These are phyloP conservation scores for Vulpes lagopus DNA, from an alignment of 2,113 vertebrate genomes.

Conservation along the genomic window DNA sequence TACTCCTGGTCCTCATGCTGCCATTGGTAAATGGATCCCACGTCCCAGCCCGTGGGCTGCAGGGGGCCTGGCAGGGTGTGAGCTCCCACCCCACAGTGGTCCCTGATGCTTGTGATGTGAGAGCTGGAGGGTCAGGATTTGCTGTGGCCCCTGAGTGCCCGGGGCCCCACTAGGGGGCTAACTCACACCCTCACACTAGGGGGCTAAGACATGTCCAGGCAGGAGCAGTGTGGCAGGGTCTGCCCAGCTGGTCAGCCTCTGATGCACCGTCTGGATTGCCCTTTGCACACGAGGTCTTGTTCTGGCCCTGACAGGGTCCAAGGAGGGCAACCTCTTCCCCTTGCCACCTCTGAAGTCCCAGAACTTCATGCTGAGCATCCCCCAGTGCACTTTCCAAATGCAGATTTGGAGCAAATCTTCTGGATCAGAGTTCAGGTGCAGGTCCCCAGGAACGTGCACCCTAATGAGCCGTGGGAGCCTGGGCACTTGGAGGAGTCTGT, in stretches of 20 bases:
- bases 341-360: neutral
- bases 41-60: neutral
- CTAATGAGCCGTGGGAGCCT: neutral
- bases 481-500: neutral
- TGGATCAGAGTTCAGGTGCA: neutral
- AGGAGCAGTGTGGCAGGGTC: fast-evolving
- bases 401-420: neutral
- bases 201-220: neutral
- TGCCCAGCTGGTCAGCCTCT: fast-evolving
- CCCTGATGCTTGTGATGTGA: no score
- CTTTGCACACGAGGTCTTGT: neutral
- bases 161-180: neutral
- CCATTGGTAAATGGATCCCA: neutral
- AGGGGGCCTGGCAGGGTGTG: fast-evolving
- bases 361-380: fast-evolving
- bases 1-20: fast-evolving
- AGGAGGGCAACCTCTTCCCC: neutral
- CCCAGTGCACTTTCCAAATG: neutral
- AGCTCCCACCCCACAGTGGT: fast-evolving
- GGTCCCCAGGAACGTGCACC: neutral
- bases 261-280: neutral
- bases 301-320: neutral
- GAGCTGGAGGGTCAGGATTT: fast-evolving
- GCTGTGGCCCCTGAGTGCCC: fast-evolving
- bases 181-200: no score